Base-by-base conservation (phyloP, 2,888 invertebrate species). In the Tholera decimalis region DNA sequence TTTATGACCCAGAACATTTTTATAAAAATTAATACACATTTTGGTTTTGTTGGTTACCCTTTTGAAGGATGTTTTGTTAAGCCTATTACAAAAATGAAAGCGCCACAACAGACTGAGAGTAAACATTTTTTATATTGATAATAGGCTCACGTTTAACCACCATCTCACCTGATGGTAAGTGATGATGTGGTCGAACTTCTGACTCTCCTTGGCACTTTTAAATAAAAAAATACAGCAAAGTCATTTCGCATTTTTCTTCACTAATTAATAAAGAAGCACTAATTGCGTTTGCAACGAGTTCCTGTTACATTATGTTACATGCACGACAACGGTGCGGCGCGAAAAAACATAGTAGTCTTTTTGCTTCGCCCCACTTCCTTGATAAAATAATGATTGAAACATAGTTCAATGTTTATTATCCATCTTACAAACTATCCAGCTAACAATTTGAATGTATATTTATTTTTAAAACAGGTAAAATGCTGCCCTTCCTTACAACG, bases 21-120 rank as follows among this genome's bases (percentile, higher is more conserved):
- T 35, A 13, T 39, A 53, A 70, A 69, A 60, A 62, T 62, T 50
- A 68, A 54, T 47, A 51, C 24, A 43, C 35, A 28, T 30, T n/a
- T 41, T 30, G 37, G 46, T 47, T 33, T 5, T 24, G 8, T 22
- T 46, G 24, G 9, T 18, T 33, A 33, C 4, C 39, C 59, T 41
- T 35, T 53, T 20, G 1, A 15, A 26, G 15, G n/a, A 9, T 30
- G 30, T 3, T 28, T 50, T 22, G 20, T 26, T 28, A 26, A 18
- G 18, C 18, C 6, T 13, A 20, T 41, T 49, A 11, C 15, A 63
- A 65, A 4, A 65, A 24, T 53, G 20, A 24, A 1, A 15, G n/a
- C n/a, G n/a, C n/a, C n/a, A n/a, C n/a, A n/a, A n/a, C n/a, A n/a
- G n/a, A n/a, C n/a, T n/a, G n/a, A n/a, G n/a, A n/a, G n/a, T n/a